Conservation (phyloP, 2,888 invertebrate species). For the Agonum fuliginosum region DNA sequence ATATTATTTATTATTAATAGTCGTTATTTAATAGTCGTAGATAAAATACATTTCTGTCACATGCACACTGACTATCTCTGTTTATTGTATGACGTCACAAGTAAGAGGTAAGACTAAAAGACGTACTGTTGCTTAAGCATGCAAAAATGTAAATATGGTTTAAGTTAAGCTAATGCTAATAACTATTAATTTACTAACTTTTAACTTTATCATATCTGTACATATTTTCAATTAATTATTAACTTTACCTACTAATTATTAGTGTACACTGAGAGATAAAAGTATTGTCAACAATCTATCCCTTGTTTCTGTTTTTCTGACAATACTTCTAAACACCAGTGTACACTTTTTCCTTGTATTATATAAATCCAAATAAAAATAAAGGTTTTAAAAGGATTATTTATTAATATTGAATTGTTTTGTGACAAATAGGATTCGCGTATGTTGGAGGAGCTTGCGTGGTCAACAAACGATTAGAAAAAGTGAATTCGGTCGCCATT, state of each 20-base stretch:
- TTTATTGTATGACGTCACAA: slow-evolving; percentile 37
- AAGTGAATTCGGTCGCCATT: slow-evolving; percentile 96
- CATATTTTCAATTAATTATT: slow-evolving; percentile 31
- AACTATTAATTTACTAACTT: neutral
- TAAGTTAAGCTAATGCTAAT: neutral
- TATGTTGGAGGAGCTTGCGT: slow-evolving; percentile 97
- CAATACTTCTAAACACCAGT: neutral
- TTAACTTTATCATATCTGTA: slow-evolving; percentile 32
- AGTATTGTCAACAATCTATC: no score
- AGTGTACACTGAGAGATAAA: slow-evolving; percentile 5
- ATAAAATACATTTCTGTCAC: slow-evolving; percentile 14
- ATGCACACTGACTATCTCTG: slow-evolving; percentile 40
- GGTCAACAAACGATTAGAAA: slow-evolving; percentile 95
- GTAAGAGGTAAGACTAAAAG: slow-evolving; percentile 31
- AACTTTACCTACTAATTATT: neutral
- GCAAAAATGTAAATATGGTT: neutral
- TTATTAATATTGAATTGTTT: neutral
- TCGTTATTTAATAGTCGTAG: no score
- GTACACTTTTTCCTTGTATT: neutral
- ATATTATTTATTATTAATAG: no score
- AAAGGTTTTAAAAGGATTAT: neutral
- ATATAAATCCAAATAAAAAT: neutral
- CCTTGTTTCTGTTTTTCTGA: neutral
- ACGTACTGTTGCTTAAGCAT: slow-evolving; percentile 37
- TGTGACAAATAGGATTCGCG: slow-evolving; percentile 85